Percentiles rank a stretch among this genome's conserved stretches.
phyloP scores from a whole-genome alignment of 2,113 vertebrate genomes.

The Speoplatyrhinus poulsoni region DNA sequence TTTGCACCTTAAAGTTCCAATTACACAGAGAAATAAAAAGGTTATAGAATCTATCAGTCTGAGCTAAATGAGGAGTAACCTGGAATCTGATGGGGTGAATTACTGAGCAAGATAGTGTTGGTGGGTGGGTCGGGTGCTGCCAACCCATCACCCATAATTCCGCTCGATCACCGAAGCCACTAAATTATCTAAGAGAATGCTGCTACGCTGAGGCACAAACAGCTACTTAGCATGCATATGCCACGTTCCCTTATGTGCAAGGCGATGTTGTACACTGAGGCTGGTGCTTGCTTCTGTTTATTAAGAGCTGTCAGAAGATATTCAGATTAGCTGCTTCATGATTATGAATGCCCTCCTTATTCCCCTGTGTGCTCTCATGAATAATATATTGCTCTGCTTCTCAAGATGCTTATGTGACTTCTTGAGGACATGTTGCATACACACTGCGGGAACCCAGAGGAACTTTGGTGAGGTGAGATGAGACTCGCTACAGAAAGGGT shows the following conservation, averaged over 20 bases:
- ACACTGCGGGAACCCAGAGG: conserved; percentile 11
- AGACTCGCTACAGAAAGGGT: neutral
- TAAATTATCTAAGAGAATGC: conserved; percentile 35
- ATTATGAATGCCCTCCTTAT: conserved; percentile 35
- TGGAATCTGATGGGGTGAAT: conserved; percentile 45
- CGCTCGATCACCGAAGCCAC: conserved; percentile 29
- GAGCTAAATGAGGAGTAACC: conserved; percentile 45
- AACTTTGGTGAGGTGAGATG: neutral
- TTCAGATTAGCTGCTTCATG: conserved; percentile 39
- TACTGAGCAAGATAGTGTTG: conserved; percentile 19
- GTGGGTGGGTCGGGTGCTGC: conserved; percentile 9
- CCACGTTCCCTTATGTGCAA: conserved; percentile 13
- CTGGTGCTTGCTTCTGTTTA: conserved; percentile 40
- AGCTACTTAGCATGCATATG: conserved; percentile 31
- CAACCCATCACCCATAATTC: conserved; percentile 34
- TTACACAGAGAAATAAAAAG: conserved; percentile 23
- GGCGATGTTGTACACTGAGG: conserved; percentile 41
- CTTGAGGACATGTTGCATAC: conserved; percentile 19
- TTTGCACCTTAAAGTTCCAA: conserved; percentile 46
- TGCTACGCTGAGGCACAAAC: conserved; percentile 9
- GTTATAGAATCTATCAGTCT: conserved; percentile 55
- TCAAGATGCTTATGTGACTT: conserved; percentile 27
- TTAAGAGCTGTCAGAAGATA: conserved; percentile 42
- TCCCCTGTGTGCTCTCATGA: conserved; percentile 28
- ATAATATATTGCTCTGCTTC: conserved; percentile 48